phyloP scores from a whole-genome alignment of 2,888 invertebrate genomes.

The Drosophila trichaetosa region DNA sequence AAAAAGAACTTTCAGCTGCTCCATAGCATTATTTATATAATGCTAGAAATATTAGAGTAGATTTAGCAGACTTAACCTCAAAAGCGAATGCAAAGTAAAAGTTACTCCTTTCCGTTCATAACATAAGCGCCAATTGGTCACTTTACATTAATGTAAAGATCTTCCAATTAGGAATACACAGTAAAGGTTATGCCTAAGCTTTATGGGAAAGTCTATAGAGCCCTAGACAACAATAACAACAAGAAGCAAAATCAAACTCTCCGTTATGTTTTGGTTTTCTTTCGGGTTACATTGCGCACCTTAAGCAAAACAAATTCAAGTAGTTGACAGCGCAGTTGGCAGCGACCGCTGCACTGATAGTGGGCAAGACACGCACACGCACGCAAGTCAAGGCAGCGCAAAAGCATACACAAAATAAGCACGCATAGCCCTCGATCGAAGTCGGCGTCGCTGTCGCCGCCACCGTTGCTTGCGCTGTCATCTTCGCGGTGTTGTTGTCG shows the following conservation, averaged over 20 bases:
- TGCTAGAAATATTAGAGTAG: background rate
- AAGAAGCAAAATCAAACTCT: background rate
- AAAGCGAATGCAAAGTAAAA: background rate
- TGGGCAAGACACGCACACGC: constrained; percentile 39
- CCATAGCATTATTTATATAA: background rate
- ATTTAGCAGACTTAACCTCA: background rate
- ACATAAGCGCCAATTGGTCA: background rate
- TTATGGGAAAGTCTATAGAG: constrained; percentile 6
- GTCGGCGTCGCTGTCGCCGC: constrained; percentile 18
- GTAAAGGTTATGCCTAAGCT: background rate
- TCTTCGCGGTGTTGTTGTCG: constrained; percentile 46
- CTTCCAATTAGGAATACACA: constrained; percentile 2
- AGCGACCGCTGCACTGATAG: constrained; percentile 57
- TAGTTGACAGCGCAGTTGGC: constrained; percentile 19
- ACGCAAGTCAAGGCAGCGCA: constrained; percentile 40
- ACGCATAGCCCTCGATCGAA: constrained; percentile 39
- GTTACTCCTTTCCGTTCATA: background rate
- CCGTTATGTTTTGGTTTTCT: constrained; percentile 38
- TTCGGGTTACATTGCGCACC: constrained; percentile 17
- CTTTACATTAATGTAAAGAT: background rate
- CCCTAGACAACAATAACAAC: constrained; percentile 2
- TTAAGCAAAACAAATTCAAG: background rate
- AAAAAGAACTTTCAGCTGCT: background rate
- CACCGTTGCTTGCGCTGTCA: constrained; percentile 20
- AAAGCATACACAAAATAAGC: constrained; percentile 14